Base-by-base conservation (phyloP, 2,888 invertebrate genomes). In the Micoletzkya japonica region DNA sequence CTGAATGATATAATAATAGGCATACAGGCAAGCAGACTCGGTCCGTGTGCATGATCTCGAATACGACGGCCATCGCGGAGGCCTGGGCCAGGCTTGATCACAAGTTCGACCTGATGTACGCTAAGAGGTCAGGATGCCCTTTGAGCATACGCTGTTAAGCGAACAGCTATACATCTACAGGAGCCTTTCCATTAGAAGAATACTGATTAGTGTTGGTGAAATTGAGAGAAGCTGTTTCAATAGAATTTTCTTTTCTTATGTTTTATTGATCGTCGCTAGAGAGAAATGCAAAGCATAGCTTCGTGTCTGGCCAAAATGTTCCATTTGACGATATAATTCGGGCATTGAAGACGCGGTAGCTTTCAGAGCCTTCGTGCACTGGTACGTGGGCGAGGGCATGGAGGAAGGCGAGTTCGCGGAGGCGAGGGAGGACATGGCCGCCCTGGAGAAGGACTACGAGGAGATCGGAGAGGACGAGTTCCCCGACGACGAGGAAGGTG, bases 31-130 rank as follows among this genome's bases (percentile, higher is more conserved):
- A 69, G 39, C 69, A 59, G 20, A 69, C 69, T 2, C 89, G 92
- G 76, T 91, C 92, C 32, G 91, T 87, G 24, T 87, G 87, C 76
- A 86, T 87, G 87, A 77, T 87, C 71, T 82, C 83, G 74, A 87
- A 87, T 77, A 86, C 87, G 36, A 87, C 86, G n/a, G 87, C 87
- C 70, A 87, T 87, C 91, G 0, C 86, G 14, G 81, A 81, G 72
- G 93, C 93, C 58, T 94, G 93, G 91, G 91, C 90, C 72, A 89
- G 91, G 68, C 87, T 94, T 28, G 89, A 90, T 81, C 89, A 89
- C 81, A 93, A 94, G 86, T 81, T 91, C 71, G 79, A 79, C 69
- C 70, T 79, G 26, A 79, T 79, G 79, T 79, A 77, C 66, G 73
- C 77, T 50, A 79, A 79, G 72, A 57, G 79, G 87, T 67, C 44